Evolutionary conservation across 1,140 invertebrate genomes (phyloP).

Genomic region (Ridgeia piscesae): DNA sequence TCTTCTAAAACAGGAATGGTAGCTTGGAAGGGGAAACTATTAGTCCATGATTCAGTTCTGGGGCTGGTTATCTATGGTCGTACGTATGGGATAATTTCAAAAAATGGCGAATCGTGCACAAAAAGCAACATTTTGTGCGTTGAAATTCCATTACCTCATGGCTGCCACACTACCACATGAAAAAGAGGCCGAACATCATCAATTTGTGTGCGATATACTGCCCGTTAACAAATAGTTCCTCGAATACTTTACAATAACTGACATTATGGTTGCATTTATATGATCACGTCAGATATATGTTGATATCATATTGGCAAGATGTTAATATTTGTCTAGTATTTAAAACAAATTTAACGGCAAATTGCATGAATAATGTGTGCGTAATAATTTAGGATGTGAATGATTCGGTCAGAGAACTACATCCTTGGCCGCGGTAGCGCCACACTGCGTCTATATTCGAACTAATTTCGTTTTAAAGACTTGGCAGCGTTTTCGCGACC

Average conservation of each 20-base stretch:
- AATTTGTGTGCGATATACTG: neutral
- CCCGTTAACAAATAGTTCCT: constrained; percentile 7
- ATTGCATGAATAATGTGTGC: neutral
- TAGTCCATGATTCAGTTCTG: neutral
- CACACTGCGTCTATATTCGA: neutral
- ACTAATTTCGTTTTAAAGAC: constrained; percentile 1
- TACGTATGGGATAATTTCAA: neutral
- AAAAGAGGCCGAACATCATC: neutral
- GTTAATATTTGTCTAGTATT: neutral
- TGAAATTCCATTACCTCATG: neutral
- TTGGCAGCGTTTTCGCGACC: constrained; percentile 3
- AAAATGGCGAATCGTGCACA: neutral
- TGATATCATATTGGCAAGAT: neutral
- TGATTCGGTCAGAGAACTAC: neutral
- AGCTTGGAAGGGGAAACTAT: neutral
- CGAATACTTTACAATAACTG: neutral
- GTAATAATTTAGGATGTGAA: neutral
- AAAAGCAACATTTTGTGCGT: neutral
- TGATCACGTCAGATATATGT: neutral
- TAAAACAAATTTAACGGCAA: neutral
- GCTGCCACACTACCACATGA: neutral
- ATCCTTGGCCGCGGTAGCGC: neutral
- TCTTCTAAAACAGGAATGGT: neutral
- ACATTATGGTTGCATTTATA: neutral
- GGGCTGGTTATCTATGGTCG: neutral